Conservation (phyloP, 2,113 vertebrate species). For the Tringa solitaria region DNA sequence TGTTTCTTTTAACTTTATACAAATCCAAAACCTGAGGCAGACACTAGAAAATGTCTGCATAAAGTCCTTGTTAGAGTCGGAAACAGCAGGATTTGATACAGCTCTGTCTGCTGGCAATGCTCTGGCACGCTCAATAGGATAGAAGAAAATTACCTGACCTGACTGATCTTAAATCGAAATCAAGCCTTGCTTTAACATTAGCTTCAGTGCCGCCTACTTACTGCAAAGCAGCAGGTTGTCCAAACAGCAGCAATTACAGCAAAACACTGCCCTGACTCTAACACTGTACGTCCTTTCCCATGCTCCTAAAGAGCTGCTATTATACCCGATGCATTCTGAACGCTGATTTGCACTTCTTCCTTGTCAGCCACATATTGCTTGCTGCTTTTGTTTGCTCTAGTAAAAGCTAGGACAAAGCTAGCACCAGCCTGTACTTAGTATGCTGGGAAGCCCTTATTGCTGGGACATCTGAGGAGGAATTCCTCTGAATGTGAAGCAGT, state of each 20-base stretch:
- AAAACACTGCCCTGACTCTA: background rate
- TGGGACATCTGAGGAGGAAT: background rate
- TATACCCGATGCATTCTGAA: background rate
- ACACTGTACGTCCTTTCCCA: background rate
- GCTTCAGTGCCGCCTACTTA: background rate
- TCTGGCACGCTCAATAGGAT: accelerated
- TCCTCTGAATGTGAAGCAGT: background rate
- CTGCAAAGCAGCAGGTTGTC: background rate
- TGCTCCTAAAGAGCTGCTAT: background rate
- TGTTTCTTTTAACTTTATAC: background rate
- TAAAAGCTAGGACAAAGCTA: background rate
- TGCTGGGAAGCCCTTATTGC: background rate
- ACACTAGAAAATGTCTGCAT: background rate
- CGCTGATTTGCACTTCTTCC: background rate
- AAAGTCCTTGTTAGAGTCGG: background rate
- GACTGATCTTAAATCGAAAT: background rate
- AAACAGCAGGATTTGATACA: background rate
- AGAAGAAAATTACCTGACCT: background rate
- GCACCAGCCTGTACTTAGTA: background rate
- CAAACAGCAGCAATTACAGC: background rate
- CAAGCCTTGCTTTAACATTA: background rate
- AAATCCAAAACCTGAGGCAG: background rate
- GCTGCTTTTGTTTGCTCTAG: background rate
- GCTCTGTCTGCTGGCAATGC: background rate
- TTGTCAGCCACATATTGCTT: background rate